Percentiles rank a stretch among this genome's conserved stretches.
These are phyloP conservation scores for Zaprionus bogoriensis DNA, from an alignment of 2,888 invertebrate species.

Conservation along the genomic window DNA sequence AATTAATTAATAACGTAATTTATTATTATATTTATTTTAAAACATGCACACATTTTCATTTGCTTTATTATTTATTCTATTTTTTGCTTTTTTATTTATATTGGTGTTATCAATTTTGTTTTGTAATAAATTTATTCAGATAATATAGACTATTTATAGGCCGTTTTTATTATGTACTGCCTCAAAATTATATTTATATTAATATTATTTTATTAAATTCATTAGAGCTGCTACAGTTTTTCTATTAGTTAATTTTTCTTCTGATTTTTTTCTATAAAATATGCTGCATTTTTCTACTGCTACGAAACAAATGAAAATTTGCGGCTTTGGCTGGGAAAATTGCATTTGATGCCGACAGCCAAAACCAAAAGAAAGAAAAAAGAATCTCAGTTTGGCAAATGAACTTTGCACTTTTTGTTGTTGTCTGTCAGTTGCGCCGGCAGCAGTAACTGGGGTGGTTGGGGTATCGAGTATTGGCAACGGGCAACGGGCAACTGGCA, in stretches of 20 bases:
- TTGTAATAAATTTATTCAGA: too few relatives aligned
- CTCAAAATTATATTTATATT: too few relatives aligned
- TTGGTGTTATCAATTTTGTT: too few relatives aligned
- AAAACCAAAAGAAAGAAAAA: neutral
- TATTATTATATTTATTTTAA: too few relatives aligned
- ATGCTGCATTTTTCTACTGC: neutral
- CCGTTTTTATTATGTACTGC: too few relatives aligned
- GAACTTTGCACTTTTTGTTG: constrained; percentile 43
- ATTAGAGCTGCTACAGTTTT: neutral
- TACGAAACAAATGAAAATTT: constrained; percentile 7
- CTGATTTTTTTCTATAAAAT: neutral
- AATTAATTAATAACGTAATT: too few relatives aligned
- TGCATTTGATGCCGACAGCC: constrained; percentile 28
- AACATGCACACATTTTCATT: too few relatives aligned
- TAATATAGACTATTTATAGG: too few relatives aligned
- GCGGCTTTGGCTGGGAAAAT: constrained; percentile 31
- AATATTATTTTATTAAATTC: too few relatives aligned
- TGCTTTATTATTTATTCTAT: too few relatives aligned
- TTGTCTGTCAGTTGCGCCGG: constrained; percentile 19
- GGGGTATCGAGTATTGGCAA: neutral
- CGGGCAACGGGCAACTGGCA: constrained; percentile 7
- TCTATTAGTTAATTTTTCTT: neutral
- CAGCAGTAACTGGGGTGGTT: too few relatives aligned
- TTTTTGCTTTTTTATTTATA: too few relatives aligned
- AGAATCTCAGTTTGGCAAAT: constrained; percentile 44